Evolutionary conservation across 2,888 invertebrate species (phyloP).

Genomic region (Agapostemon virescens): DNA sequence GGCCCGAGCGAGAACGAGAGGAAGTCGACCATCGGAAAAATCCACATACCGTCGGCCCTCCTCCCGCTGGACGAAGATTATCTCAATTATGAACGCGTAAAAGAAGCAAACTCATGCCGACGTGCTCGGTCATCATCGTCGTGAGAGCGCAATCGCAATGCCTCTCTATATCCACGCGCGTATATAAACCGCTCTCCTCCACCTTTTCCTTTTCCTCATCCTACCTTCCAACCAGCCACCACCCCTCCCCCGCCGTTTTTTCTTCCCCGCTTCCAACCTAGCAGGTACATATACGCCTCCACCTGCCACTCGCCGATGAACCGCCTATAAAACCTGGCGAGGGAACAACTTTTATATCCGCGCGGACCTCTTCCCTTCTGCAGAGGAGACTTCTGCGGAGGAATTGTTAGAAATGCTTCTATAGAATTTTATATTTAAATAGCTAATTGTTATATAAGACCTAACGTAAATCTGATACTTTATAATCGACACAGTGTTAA

Average conservation of each 20-base stretch:
- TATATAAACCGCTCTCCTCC: conserved; percentile 52
- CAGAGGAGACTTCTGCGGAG: not conserved
- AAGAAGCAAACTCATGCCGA: conserved; percentile 76
- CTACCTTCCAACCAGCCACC: not conserved
- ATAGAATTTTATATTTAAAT: too few relatives aligned
- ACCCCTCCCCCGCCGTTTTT: conserved; percentile 23
- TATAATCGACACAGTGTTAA: too few relatives aligned
- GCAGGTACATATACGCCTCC: conserved; percentile 67
- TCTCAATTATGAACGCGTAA: conserved; percentile 78
- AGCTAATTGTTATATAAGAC: too few relatives aligned
- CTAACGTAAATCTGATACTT: too few relatives aligned
- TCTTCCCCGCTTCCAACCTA: conserved; percentile 11
- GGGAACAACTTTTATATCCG: conserved; percentile 69
- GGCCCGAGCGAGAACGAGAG: conserved; percentile 59
- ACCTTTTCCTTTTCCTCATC: conserved; percentile 40
- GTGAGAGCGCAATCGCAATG: conserved; percentile 66
- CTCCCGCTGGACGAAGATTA: conserved; percentile 72
- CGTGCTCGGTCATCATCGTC: conserved; percentile 74
- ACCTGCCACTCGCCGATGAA: conserved; percentile 70
- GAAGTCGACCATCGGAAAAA: conserved; percentile 74
- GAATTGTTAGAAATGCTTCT: too few relatives aligned
- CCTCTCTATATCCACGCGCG: conserved; percentile 43
- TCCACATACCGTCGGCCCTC: conserved; percentile 73
- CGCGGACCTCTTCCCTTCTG: conserved; percentile 39
- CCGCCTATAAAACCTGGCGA: conserved; percentile 70